Conservation (phyloP, 2,797 vertebrate genomes). For the Chloroceryle inda region DNA sequence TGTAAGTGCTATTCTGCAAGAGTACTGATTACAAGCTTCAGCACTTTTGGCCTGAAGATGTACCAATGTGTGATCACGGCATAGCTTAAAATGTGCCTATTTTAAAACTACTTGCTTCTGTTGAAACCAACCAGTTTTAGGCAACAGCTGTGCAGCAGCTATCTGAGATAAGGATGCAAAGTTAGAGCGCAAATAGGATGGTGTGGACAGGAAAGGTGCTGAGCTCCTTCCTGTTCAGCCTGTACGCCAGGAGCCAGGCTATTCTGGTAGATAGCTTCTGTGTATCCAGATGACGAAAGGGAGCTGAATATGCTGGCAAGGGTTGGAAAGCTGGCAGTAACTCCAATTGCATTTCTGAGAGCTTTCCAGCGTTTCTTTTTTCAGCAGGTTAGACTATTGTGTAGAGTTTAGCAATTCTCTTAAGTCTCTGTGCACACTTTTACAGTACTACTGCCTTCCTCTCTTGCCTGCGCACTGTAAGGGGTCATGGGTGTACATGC, state of each 20-base stretch:
- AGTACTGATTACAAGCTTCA: not conserved
- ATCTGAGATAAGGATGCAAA: constrained; percentile 26
- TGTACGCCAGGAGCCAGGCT: not conserved
- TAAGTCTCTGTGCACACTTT: not conserved
- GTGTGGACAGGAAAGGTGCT: constrained; percentile 33
- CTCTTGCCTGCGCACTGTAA: not conserved
- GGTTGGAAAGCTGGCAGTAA: not conserved
- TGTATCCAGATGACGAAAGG: constrained; percentile 8
- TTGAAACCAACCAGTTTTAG: not conserved
- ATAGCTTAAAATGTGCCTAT: not conserved
- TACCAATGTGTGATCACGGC: not conserved
- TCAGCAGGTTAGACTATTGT: not conserved
- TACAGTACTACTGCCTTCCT: not conserved
- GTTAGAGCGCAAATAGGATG: not conserved
- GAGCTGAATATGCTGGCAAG: constrained; percentile 26
- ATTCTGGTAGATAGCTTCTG: constrained; percentile 40
- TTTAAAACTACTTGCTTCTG: not conserved
- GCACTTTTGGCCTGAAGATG: constrained; percentile 3
- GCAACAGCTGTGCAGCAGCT: constrained; percentile 45
- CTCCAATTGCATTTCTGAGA: not conserved
- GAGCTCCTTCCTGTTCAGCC: constrained; percentile 42
- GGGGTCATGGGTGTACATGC: rapidly evolving
- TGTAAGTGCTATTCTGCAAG: not conserved
- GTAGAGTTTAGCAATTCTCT: not conserved
- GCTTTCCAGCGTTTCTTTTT: not conserved